A percentile compares a stretch with the other conserved stretches of the same genome.
Conservation (phyloP, 2,113 vertebrate genomes). For the Origma solitaria region DNA sequence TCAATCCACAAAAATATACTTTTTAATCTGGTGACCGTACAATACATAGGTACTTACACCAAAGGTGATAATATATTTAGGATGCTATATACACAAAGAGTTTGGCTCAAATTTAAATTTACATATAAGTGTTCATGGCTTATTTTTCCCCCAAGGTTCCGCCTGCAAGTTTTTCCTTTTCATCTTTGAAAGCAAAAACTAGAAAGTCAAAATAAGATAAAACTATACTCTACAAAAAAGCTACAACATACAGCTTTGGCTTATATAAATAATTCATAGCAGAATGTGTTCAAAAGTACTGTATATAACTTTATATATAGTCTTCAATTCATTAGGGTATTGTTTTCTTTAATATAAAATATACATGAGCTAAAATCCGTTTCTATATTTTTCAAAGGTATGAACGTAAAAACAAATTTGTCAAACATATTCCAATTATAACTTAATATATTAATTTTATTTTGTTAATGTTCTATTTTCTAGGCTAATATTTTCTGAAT, state of each 20-base stretch:
- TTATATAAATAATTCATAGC: constrained; percentile 97
- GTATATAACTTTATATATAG: constrained; percentile 86
- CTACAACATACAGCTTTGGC: constrained; percentile 95
- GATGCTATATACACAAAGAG: constrained; percentile 95
- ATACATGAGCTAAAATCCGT: constrained; percentile 83
- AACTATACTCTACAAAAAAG: constrained; percentile 87
- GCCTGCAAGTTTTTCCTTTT: constrained; percentile 85
- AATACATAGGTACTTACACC: constrained; percentile 91
- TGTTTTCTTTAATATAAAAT: constrained; percentile 86
- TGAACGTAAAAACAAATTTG: constrained; percentile 81
- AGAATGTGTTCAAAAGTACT: constrained; percentile 89
- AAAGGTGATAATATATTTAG: constrained; percentile 94
- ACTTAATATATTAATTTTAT: constrained; percentile 87
- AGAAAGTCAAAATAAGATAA: constrained; percentile 85
- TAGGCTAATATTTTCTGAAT: constrained; percentile 78
- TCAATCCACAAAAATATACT: constrained; percentile 99
- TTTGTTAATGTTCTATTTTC: constrained; percentile 78
- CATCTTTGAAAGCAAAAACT: constrained; percentile 84
- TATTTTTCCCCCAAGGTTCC: constrained; percentile 92
- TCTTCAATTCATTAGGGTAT: constrained; percentile 90
- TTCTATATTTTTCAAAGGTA: constrained; percentile 76
- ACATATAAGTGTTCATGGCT: constrained; percentile 99
- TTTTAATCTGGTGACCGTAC: constrained; percentile 93
- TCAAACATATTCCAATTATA: constrained; percentile 82
- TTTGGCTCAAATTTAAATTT: constrained; percentile 98